Percentiles rank a stretch among this genome's conserved stretches.
Conservation (phyloP, 1,140 invertebrate genomes). For the Sarcophaga bullata region DNA sequence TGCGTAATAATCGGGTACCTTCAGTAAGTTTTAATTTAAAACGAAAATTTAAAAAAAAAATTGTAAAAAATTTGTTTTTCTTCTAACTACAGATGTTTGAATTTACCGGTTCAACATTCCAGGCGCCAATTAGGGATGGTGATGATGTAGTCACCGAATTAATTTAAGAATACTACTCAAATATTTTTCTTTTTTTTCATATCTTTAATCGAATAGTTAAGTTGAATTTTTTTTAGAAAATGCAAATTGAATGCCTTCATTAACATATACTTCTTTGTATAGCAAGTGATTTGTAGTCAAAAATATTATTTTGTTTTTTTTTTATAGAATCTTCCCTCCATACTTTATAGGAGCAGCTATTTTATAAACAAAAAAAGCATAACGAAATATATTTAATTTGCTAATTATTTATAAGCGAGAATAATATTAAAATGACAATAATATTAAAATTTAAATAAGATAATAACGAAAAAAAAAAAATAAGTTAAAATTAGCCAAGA, state of each 20-base stretch:
- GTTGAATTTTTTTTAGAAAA: too few species aligned
- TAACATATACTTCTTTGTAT: too few species aligned
- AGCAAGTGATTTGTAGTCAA: too few species aligned
- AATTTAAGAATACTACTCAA: constrained; percentile 66
- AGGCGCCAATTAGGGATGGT: constrained; percentile 73
- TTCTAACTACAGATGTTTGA: constrained; percentile 55
- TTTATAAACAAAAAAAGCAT: not conserved
- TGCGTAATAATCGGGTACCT: constrained; percentile 65
- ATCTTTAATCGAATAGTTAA: too few species aligned
- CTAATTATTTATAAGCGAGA: constrained; percentile 1
- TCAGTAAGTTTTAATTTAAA: constrained; percentile 49
- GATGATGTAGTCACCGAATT: constrained; percentile 78
- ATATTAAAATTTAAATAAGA: not conserved
- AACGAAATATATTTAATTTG: not conserved
- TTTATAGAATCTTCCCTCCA: not conserved
- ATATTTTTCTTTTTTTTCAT: not conserved
- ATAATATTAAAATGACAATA: not conserved
- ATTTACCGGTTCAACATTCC: constrained; percentile 78
- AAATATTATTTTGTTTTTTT: too few species aligned
- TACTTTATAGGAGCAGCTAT: constrained; percentile 16
- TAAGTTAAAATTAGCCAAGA: too few species aligned
- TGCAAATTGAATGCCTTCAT: too few species aligned
- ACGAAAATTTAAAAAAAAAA: too few species aligned
- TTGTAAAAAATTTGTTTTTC: not conserved
- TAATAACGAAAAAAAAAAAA: not conserved